phyloP scores from a whole-genome alignment of 2,888 invertebrate species.

The Noctua janthe region DNA sequence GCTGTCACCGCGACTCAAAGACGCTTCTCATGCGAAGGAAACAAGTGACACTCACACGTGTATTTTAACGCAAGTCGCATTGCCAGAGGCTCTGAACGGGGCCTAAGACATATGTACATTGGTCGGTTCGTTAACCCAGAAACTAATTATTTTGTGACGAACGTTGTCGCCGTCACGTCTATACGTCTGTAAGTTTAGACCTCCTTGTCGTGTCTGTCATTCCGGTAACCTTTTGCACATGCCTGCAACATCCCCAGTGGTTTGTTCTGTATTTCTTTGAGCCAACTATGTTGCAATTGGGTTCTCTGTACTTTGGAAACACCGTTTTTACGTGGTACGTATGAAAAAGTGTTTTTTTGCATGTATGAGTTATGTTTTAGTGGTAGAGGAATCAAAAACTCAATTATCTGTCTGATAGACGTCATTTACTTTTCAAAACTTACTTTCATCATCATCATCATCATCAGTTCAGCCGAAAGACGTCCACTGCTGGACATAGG shows the following conservation, averaged over 20 bases:
- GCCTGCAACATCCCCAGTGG: neutral
- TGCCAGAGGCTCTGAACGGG: neutral
- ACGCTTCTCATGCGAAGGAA: neutral
- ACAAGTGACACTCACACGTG: neutral
- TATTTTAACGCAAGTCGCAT: neutral
- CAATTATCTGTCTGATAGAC: neutral
- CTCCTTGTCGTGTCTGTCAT: conserved; percentile 28
- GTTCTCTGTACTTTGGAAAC: neutral
- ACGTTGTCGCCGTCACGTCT: conserved; percentile 15
- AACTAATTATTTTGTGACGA: conserved; percentile 17
- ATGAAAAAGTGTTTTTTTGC: neutral
- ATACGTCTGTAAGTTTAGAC: neutral
- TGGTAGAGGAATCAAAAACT: neutral
- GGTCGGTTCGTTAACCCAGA: conserved; percentile 23
- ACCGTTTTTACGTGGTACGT: neutral
- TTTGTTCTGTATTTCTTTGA: neutral
- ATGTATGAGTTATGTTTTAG: neutral
- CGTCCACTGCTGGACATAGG: too few species aligned
- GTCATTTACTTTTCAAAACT: neutral
- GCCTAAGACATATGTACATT: neutral
- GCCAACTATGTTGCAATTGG: neutral
- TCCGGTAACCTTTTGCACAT: neutral
- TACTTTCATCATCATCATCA: neutral
- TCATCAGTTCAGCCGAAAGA: too few species aligned
- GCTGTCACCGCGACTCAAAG: neutral